Conservation (phyloP, 2,888 invertebrate species). For the Euspilapteryx auroguttella region DNA sequence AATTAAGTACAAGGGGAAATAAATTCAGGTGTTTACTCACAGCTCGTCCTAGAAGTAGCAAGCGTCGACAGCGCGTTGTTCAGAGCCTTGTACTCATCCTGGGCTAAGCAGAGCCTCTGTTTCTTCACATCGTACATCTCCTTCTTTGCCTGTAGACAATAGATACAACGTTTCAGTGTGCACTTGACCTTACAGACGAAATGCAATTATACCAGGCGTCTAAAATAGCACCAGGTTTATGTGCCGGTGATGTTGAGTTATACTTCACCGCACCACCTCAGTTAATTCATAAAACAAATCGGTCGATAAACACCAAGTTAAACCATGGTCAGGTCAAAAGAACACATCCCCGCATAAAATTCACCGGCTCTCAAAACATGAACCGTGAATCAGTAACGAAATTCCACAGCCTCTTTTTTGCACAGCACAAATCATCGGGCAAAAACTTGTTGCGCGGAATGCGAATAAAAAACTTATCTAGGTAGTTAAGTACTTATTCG, state of each 20-base stretch:
- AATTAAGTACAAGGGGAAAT: too few relatives aligned
- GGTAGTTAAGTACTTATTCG: slow-evolving; percentile 4
- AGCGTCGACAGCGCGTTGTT: slow-evolving; percentile 83
- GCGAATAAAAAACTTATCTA: slow-evolving; percentile 36
- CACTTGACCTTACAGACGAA: not conserved
- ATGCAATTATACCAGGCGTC: too few relatives aligned
- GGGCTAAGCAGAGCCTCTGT: slow-evolving; percentile 88
- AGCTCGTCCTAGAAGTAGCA: slow-evolving; percentile 86
- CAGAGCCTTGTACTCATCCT: slow-evolving; percentile 94
- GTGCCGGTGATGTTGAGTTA: too few relatives aligned
- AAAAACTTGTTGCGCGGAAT: slow-evolving; percentile 20
- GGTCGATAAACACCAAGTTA: too few relatives aligned
- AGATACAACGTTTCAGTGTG: slow-evolving; percentile 4
- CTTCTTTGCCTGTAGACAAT: slow-evolving; percentile 81
- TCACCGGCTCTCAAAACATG: slow-evolving; percentile 42
- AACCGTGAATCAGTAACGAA: slow-evolving; percentile 34
- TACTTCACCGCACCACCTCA: too few relatives aligned
- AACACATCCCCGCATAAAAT: slow-evolving; percentile 30
- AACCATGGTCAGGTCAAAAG: slow-evolving; percentile 14
- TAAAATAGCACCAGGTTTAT: too few relatives aligned
- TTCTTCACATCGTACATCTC: slow-evolving; percentile 96
- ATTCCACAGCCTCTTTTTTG: slow-evolving; percentile 40
- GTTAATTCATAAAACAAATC: too few relatives aligned
- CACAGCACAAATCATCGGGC: slow-evolving; percentile 19
- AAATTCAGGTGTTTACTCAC: too few relatives aligned